Evolutionary conservation across 2,888 invertebrate genomes (phyloP).

Genomic region (Drosophila limbata): DNA sequence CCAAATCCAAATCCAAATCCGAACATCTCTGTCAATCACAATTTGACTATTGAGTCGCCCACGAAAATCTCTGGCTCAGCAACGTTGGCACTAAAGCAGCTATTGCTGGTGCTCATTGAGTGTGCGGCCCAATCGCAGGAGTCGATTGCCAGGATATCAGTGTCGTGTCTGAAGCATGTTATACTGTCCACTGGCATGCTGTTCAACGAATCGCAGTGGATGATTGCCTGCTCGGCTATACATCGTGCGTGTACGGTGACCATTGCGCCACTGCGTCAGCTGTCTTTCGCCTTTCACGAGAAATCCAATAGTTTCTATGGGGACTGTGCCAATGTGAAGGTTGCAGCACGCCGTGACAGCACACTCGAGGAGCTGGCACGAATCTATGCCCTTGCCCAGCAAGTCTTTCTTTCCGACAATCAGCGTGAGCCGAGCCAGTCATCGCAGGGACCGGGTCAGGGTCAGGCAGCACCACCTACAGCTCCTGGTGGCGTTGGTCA

Average conservation of each 20-base stretch:
- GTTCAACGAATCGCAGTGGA: slow-evolving; percentile 94
- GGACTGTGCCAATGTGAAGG: slow-evolving; percentile 96
- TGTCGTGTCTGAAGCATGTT: slow-evolving; percentile 95
- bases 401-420: slow-evolving; percentile 90
- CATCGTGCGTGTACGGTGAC: slow-evolving; percentile 94
- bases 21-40: slow-evolving; percentile 47
- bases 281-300: slow-evolving; percentile 95
- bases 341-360: slow-evolving; percentile 95
- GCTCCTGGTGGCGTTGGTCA: slow-evolving; percentile 9
- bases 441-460: too few species aligned
- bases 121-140: slow-evolving; percentile 96
- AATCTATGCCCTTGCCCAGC: slow-evolving; percentile 94
- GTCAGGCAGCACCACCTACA: background rate
- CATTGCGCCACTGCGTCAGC: slow-evolving; percentile 93
- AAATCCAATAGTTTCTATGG: slow-evolving; percentile 98
- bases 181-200: slow-evolving; percentile 93
- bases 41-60: slow-evolving; percentile 83
- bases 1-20: slow-evolving; percentile 7
- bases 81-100: slow-evolving; percentile 93
- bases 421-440: slow-evolving; percentile 82
- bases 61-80: slow-evolving; percentile 87
- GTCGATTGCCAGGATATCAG: slow-evolving; percentile 95
- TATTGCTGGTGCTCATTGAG: slow-evolving; percentile 94
- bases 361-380: slow-evolving; percentile 93
- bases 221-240: slow-evolving; percentile 92